Conservation (phyloP, 1,140 invertebrate genomes). For the Gryllus bimaculatus region DNA sequence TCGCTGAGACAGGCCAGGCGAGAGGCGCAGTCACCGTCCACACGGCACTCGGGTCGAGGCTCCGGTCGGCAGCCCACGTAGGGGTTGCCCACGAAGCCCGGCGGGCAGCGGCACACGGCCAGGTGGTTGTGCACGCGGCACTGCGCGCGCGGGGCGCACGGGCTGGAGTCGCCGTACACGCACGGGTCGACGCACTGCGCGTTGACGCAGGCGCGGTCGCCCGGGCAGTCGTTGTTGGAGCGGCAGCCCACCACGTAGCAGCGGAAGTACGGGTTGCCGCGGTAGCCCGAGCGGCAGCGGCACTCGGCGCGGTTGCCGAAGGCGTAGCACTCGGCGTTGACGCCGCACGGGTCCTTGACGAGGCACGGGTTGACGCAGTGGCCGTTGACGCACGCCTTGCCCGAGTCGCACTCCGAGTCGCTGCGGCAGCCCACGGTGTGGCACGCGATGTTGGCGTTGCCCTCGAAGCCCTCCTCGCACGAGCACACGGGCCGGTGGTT, state of each 20-base stretch:
- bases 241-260: slow-evolving; percentile 77
- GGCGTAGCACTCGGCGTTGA: slow-evolving; percentile 73
- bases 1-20: slow-evolving; percentile 69
- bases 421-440: slow-evolving; percentile 62
- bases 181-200: slow-evolving; percentile 81
- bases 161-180: slow-evolving; percentile 54
- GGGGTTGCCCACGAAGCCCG: slow-evolving; percentile 61
- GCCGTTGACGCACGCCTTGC: slow-evolving; percentile 71
- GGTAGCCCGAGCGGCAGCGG: slow-evolving; percentile 65
- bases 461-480: slow-evolving; percentile 70
- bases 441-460: slow-evolving; percentile 73
- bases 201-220: slow-evolving; percentile 73
- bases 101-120: slow-evolving; percentile 70
- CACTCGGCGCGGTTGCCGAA: slow-evolving; percentile 66
- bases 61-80: slow-evolving; percentile 65
- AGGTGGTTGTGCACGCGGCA: slow-evolving; percentile 73
- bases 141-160: slow-evolving; percentile 65
- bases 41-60: slow-evolving; percentile 62
- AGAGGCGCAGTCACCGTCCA: slow-evolving; percentile 72
- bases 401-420: slow-evolving; percentile 67
- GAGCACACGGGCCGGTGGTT: slow-evolving; percentile 79
- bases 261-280: slow-evolving; percentile 66
- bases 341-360: slow-evolving; percentile 64
- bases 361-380: slow-evolving; percentile 79
- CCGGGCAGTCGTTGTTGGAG: slow-evolving; percentile 78